Conservation (phyloP, 2,113 vertebrate species). For the Menidia beryllina region DNA sequence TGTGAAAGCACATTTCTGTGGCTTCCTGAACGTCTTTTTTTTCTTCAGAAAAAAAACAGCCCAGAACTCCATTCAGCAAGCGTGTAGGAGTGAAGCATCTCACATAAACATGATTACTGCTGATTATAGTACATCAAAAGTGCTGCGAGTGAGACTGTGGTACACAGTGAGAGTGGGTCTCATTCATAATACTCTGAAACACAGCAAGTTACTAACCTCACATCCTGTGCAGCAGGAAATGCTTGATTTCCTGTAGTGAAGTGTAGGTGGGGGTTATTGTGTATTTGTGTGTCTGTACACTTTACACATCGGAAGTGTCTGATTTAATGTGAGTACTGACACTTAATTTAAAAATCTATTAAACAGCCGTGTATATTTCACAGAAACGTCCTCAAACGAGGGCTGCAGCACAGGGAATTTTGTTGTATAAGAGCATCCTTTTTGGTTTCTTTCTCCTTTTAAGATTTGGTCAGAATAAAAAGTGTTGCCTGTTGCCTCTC, state of each 20-base stretch:
- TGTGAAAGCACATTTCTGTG: neutral
- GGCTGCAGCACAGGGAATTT: neutral
- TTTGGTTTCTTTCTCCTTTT: conserved; percentile 10
- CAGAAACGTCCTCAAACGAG: conserved; percentile 10
- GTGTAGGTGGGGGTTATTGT: conserved; percentile 54
- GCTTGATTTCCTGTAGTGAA: conserved; percentile 77
- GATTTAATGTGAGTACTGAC: conserved; percentile 3
- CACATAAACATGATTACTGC: conserved; percentile 43
- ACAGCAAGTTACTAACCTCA: conserved; percentile 64
- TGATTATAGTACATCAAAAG: conserved; percentile 61
- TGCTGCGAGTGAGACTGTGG: conserved; percentile 61
- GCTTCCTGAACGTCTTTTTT: neutral
- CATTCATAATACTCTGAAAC: conserved; percentile 75
- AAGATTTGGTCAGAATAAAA: conserved; percentile 3
- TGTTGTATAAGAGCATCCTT: conserved; percentile 7
- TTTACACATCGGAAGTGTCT: conserved; percentile 8
- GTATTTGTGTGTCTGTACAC: conserved; percentile 18
- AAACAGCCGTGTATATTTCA: neutral
- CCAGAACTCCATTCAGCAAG: conserved; percentile 29
- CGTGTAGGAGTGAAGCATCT: conserved; percentile 36
- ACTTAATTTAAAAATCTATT: conserved; percentile 8
- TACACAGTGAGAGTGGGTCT: conserved; percentile 61
- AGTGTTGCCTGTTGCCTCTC: conserved; percentile 7
- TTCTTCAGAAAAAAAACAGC: conserved; percentile 2
- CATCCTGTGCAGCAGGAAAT: conserved; percentile 78